Base-by-base conservation (phyloP, 2,113 vertebrate species). In the Sinocyclocheilus anshuiensis region DNA sequence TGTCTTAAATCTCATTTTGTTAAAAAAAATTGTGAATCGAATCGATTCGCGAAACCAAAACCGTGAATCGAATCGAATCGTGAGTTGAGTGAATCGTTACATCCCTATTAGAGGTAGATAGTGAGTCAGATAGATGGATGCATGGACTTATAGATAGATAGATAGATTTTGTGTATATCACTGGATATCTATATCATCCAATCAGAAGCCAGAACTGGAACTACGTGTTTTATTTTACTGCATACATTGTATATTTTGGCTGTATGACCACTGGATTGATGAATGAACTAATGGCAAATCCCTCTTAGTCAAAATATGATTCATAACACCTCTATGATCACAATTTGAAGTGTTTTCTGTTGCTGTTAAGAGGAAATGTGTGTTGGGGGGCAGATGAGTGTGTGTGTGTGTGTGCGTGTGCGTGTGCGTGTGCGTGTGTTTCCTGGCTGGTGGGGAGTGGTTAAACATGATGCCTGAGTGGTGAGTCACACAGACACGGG, bases 401-500 rank as follows among this genome's bases (percentile, higher is more conserved):
- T 15, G 77, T 77, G n/a, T 29, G 22, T 39, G 65, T 76, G 77
- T 10, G 22, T 36, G n/a, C n/a, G 42, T 20, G 76, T 71, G 71
- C 42, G 61, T 42, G n/a, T 74, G 42, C 11, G 22, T 39, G 45
- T 22, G 77, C 63, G 72, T 55, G 63, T 45, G 18, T 80, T 75
- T 84, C 59, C 76, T 86, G 57, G n/a, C 22, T 69, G 29, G 53
- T 79, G 42, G 42, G 79, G 81, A 55, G 81, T 84, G 81, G 22
- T 75, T 36, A 67, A 80, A 63, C 77, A 57, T 11, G 12, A 53
- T 86, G 67, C 77, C 81, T 81, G 69, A 81, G 69, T 33, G 8
- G 39, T 88, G 87, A 88, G 81, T 88, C 87, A 88, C 87, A 84
- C 42, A 57, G 39, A 24, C 63, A 63, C 22, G 53, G 69, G 85